These are phyloP conservation scores for Hydrolagus colliei DNA, from an alignment of 2,797 vertebrate genomes.

Conservation along the genomic window DNA sequence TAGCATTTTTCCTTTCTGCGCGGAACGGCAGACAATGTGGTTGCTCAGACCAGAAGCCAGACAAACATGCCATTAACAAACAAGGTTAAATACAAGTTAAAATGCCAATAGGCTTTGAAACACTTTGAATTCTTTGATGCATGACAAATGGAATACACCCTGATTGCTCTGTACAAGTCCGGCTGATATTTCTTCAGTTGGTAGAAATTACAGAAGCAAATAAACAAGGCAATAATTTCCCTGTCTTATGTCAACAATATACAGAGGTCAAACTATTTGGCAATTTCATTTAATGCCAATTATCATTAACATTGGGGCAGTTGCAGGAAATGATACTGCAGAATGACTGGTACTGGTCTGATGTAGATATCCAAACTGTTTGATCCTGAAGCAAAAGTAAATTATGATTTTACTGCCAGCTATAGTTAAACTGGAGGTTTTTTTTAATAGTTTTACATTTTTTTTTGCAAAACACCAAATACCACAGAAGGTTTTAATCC, in stretches of 20 bases:
- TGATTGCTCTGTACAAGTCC: slow-evolving; percentile 47
- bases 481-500: slow-evolving; percentile 29
- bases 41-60: slow-evolving; percentile 21
- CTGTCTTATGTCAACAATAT: slow-evolving; percentile 45
- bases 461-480: slow-evolving; percentile 7
- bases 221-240: slow-evolving; percentile 54
- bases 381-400: slow-evolving; percentile 44
- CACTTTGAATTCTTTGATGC: slow-evolving; percentile 47
- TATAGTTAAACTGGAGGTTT: not conserved
- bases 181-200: slow-evolving; percentile 52
- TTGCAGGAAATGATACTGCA: slow-evolving; percentile 53
- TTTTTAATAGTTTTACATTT: not conserved
- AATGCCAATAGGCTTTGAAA: slow-evolving; percentile 53
- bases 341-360: slow-evolving; percentile 44
- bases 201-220: slow-evolving; percentile 56
- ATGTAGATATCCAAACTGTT: slow-evolving; percentile 43
- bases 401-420: slow-evolving; percentile 38
- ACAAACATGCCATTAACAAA: slow-evolving; percentile 41
- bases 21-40: slow-evolving; percentile 6
- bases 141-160: slow-evolving; percentile 48
- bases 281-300: slow-evolving; percentile 49
- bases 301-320: slow-evolving; percentile 49
- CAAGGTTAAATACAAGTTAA: slow-evolving; percentile 53
- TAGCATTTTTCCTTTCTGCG: not conserved
- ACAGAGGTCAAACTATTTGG: slow-evolving; percentile 48